These are phyloP conservation scores for Bucco capensis DNA, from an alignment of 2,113 vertebrate species.

Conservation along the genomic window DNA sequence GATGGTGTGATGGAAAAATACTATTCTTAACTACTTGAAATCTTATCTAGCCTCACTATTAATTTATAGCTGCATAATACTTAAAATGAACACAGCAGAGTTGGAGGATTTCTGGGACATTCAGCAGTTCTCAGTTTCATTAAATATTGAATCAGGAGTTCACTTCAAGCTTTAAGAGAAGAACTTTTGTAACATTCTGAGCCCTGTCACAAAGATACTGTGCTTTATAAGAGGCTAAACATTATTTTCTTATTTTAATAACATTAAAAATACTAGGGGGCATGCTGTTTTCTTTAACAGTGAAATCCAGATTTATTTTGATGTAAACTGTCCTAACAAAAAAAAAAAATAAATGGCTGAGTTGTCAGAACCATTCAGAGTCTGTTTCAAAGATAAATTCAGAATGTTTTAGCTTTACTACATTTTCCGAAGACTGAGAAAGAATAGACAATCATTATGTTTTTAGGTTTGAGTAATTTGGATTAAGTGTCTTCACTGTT, in stretches of 20 bases:
- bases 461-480: not conserved
- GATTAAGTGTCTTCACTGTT: not conserved
- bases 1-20: not conserved
- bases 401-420: not conserved
- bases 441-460: not conserved
- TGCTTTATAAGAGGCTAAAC: not conserved
- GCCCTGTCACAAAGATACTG: not conserved
- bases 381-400: not conserved
- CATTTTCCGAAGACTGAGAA: not conserved
- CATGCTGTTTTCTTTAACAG: not conserved
- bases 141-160: slow-evolving; percentile 52
- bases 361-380: not conserved
- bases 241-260: not conserved
- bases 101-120: slow-evolving; percentile 21
- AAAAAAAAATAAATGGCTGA: not conserved
- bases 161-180: not conserved
- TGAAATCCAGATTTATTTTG: slow-evolving; percentile 29
- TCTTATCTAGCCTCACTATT: not conserved
- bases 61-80: slow-evolving; percentile 29
- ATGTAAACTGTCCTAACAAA: not conserved
- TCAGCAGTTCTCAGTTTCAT: slow-evolving; percentile 37
- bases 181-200: not conserved
- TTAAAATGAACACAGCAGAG: not conserved
- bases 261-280: not conserved
- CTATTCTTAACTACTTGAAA: slow-evolving; percentile 37